Percentiles rank a stretch among this genome's conserved stretches.
Conservation (phyloP, 2,888 invertebrate species). For the Plutella xylostella region DNA sequence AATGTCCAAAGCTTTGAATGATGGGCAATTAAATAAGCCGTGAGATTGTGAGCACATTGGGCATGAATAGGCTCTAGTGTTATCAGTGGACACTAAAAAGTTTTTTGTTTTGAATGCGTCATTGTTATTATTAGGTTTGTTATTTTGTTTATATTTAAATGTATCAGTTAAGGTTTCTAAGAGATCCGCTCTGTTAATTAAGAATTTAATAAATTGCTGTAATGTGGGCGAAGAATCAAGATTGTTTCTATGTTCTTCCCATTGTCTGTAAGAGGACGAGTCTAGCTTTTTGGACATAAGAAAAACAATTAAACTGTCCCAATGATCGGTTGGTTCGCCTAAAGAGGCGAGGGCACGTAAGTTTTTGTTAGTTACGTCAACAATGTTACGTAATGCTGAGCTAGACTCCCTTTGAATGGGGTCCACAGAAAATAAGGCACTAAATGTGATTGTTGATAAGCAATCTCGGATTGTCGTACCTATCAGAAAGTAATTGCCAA, state of each 20-base stretch:
- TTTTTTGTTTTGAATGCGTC: too few relatives aligned
- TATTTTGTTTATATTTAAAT: too few relatives aligned
- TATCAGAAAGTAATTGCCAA: conserved; percentile 12
- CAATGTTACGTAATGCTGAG: conserved; percentile 15
- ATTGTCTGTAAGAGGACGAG: not conserved
- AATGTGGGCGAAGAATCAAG: conserved; percentile 4
- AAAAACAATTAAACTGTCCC: conserved; percentile 14
- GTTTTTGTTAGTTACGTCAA: conserved; percentile 19
- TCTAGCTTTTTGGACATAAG: not conserved
- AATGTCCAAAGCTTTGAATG: too few relatives aligned
- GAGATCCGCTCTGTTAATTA: conserved; percentile 11
- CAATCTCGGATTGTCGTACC: conserved; percentile 16
- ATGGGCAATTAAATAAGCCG: too few relatives aligned
- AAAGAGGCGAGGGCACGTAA: conserved; percentile 18
- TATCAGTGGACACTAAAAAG: too few relatives aligned
- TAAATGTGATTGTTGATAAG: conserved; percentile 18
- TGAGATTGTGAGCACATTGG: too few relatives aligned
- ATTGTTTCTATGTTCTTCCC: conserved; percentile 12
- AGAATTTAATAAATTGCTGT: conserved; percentile 9
- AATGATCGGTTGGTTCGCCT: conserved; percentile 18
- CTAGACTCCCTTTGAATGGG: not conserved
- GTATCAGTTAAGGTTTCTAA: too few relatives aligned
- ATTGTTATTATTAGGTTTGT: too few relatives aligned
- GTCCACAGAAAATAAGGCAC: not conserved
- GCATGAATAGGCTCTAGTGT: too few relatives aligned